phyloP scores from a whole-genome alignment of 2,888 invertebrate species.

The Labia minor region DNA sequence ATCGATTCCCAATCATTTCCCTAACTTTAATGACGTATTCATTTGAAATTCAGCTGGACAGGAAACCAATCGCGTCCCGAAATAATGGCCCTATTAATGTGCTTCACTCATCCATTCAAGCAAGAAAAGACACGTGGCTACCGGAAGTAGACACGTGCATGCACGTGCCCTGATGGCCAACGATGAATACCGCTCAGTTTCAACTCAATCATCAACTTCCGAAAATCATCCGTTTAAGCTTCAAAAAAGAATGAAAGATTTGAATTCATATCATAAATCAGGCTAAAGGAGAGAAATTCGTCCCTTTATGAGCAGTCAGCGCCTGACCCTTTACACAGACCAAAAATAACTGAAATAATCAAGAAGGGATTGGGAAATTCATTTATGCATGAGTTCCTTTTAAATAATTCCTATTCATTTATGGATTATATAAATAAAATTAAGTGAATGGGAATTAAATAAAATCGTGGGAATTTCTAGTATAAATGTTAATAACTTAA shows the following conservation, averaged over 20 bases:
- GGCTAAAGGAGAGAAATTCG: no score
- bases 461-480: no score
- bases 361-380: no score
- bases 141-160: not conserved
- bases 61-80: constrained; percentile 13
- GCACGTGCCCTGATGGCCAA: not conserved
- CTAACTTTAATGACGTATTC: not conserved
- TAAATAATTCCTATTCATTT: no score
- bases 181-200: not conserved
- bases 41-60: not conserved
- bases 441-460: no score
- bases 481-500: no score
- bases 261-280: no score
- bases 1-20: not conserved
- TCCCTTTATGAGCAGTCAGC: no score
- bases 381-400: no score
- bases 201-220: not conserved
- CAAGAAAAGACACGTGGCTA: not conserved
- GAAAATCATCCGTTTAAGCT: not conserved
- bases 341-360: no score
- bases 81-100: constrained; percentile 7
- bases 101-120: not conserved
- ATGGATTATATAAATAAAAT: no score
- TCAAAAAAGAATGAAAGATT: not conserved
- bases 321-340: no score